Percentiles rank a stretch among this genome's conserved stretches.
Conservation (phyloP, 2,888 invertebrate species). For the Agonopterix subpropinquella region DNA sequence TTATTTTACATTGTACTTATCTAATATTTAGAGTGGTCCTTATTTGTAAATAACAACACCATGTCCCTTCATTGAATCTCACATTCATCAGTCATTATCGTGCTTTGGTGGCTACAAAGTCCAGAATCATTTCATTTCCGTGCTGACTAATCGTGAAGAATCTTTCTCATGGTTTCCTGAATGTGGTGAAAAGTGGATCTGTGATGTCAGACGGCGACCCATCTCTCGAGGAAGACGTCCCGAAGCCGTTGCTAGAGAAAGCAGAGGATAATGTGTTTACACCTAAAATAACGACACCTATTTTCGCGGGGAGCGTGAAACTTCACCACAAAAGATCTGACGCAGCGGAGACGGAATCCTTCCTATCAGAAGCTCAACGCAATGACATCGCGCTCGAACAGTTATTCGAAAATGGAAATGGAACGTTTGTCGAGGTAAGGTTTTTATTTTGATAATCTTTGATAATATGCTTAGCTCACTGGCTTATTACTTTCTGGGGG, state of each 20-base stretch:
- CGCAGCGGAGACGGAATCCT: slow-evolving; percentile 55
- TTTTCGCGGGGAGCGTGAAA: slow-evolving; percentile 57
- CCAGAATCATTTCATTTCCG: background rate
- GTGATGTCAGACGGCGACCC: slow-evolving; percentile 74
- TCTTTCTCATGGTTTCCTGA: background rate
- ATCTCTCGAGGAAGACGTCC: slow-evolving; percentile 68
- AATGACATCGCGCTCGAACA: slow-evolving; percentile 65
- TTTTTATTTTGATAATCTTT: slow-evolving; percentile 18
- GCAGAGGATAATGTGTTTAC: slow-evolving; percentile 66
- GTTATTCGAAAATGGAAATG: slow-evolving; percentile 58
- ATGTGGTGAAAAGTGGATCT: slow-evolving; percentile 12
- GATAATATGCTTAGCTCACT: slow-evolving; percentile 11
- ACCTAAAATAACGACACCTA: slow-evolving; percentile 62
- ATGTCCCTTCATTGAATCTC: too few relatives aligned
- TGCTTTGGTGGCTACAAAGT: too few relatives aligned
- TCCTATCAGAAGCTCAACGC: slow-evolving; percentile 56
- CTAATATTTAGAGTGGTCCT: too few relatives aligned
- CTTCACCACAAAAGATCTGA: slow-evolving; percentile 55
- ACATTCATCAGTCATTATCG: too few relatives aligned
- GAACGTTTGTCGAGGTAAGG: slow-evolving; percentile 41
- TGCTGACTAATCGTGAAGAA: slow-evolving; percentile 21
- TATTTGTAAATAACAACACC: too few relatives aligned
- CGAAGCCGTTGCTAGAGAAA: slow-evolving; percentile 52
- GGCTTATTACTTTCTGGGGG: too few relatives aligned
- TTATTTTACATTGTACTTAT: too few relatives aligned